Conservation (phyloP, 2,797 vertebrate species). For the Coendou prehensilis region DNA sequence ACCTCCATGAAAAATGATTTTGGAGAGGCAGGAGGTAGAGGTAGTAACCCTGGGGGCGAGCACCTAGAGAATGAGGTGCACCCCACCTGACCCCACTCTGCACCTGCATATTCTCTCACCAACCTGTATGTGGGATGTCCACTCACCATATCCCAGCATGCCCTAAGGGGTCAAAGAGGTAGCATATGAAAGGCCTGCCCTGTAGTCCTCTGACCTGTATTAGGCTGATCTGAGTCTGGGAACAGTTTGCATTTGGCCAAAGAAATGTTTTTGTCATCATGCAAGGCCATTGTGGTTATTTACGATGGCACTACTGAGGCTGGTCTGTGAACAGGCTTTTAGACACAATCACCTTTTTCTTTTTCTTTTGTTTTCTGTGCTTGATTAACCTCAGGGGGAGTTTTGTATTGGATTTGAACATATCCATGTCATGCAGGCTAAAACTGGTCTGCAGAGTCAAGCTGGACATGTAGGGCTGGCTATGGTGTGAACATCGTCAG, state of each 20-base stretch:
- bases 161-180: not conserved
- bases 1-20: constrained; percentile 18
- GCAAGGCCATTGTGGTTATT: constrained; percentile 18
- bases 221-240: not conserved
- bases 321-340: not conserved
- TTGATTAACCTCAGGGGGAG: not conserved
- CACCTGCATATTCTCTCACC: not conserved
- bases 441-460: not conserved
- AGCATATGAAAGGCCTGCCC: not conserved
- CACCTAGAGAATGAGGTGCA: not conserved
- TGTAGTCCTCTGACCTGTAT: not conserved
- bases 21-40: not conserved
- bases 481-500: not conserved
- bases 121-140: not conserved
- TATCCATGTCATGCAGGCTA: not conserved
- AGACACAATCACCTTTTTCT: not conserved
- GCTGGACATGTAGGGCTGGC: not conserved
- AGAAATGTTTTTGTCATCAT: not conserved
- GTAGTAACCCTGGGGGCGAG: not conserved
- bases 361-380: constrained; percentile 4
- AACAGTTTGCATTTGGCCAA: not conserved
- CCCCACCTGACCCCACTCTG: not conserved
- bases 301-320: not conserved
- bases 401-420: constrained; percentile 12
- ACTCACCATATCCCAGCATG: not conserved